Evolutionary conservation across 2,113 vertebrate genomes (phyloP).

Genomic region (Eublepharis macularius): DNA sequence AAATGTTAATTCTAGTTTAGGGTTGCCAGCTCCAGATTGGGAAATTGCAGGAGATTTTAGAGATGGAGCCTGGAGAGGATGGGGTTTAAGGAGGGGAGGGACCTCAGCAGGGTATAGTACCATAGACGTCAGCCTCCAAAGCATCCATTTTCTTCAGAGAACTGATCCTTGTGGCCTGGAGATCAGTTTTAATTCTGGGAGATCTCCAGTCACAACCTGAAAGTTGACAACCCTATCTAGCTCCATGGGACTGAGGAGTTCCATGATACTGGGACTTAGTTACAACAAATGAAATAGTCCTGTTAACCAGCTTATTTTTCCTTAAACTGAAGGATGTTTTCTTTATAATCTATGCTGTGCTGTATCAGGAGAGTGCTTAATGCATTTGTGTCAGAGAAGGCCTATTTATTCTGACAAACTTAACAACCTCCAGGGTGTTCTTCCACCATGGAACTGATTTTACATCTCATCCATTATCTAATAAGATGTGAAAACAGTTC

Average conservation of each 20-base stretch:
- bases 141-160: too few species aligned
- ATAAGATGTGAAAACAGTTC: slow-evolving; percentile 65
- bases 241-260: neutral
- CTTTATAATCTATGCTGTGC: slow-evolving; percentile 53
- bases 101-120: too few species aligned
- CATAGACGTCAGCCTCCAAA: too few species aligned
- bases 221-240: too few species aligned
- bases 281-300: slow-evolving; percentile 39
- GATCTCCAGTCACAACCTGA: too few species aligned
- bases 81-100: too few species aligned
- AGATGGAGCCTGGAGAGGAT: too few species aligned
- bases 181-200: too few species aligned
- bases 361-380: slow-evolving; percentile 56
- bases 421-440: slow-evolving; percentile 68
- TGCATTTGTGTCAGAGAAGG: slow-evolving; percentile 67
- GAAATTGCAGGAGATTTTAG: too few species aligned
- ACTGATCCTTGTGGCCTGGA: too few species aligned
- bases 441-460: slow-evolving; percentile 71
- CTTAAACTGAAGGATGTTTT: slow-evolving; percentile 54
- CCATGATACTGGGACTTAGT: slow-evolving; percentile 18
- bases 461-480: slow-evolving; percentile 71
- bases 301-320: slow-evolving; percentile 45
- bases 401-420: slow-evolving; percentile 76
- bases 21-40: too few species aligned
- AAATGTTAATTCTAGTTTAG: slow-evolving; percentile 15